phyloP scores from a whole-genome alignment of 2,797 vertebrate species.

The Hoplostethus mediterraneus region DNA sequence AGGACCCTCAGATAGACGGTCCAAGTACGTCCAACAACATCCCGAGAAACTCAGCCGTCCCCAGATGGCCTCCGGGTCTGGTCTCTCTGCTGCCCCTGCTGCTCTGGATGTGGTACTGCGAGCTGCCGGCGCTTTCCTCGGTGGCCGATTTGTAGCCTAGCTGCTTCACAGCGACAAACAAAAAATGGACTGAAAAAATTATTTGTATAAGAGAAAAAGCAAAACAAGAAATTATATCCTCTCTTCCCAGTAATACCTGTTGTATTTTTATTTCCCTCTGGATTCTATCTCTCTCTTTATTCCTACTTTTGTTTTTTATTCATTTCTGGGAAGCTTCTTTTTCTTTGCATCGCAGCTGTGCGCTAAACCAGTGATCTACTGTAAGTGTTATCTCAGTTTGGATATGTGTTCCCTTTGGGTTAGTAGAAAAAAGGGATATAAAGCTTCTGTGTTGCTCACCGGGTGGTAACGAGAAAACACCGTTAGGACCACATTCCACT shows the following conservation, averaged over 20 bases:
- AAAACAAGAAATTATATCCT: constrained; percentile 67
- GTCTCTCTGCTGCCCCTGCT: constrained; percentile 76
- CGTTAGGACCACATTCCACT: constrained; percentile 63
- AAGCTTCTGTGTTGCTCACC: constrained; percentile 32
- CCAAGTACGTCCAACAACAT: constrained; percentile 82
- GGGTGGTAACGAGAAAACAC: constrained; percentile 35
- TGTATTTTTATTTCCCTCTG: constrained; percentile 69
- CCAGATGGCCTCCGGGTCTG: constrained; percentile 38
- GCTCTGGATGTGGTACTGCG: constrained; percentile 76
- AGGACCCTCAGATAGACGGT: constrained; percentile 82
- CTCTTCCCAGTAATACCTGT: constrained; percentile 78
- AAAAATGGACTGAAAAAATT: constrained; percentile 73
- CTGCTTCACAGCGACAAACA: constrained; percentile 43
- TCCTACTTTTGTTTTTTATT: constrained; percentile 48
- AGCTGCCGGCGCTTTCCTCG: constrained; percentile 35
- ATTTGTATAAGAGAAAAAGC: constrained; percentile 81
- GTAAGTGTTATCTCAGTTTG: constrained; percentile 66
- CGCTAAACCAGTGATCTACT: constrained; percentile 71
- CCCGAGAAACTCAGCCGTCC: constrained; percentile 64
- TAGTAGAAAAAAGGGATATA: constrained; percentile 29
- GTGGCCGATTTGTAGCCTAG: constrained; percentile 75
- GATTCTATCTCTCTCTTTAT: constrained; percentile 53
- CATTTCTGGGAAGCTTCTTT: constrained; percentile 42
- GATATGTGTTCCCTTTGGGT: constrained; percentile 53
- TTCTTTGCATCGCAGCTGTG: constrained; percentile 70